A percentile compares a stretch with the other conserved stretches of the same genome.
Conservation (phyloP, 1,140 invertebrate genomes). For the Leptonema lineaticorne region DNA sequence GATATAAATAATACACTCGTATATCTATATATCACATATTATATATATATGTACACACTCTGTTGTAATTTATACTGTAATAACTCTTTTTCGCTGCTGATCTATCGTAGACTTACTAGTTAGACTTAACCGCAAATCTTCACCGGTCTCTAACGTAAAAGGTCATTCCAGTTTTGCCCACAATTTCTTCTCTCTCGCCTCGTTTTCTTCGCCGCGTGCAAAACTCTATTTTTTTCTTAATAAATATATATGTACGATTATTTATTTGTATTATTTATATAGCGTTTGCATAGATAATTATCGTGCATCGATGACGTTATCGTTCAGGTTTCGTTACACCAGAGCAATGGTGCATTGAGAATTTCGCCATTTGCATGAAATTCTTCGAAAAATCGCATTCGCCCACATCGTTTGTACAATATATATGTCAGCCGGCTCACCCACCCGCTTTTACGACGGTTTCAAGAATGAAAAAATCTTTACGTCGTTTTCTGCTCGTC, state of each 20-base stretch:
- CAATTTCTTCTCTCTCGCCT: slow-evolving; percentile 2
- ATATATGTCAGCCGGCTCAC: too few species aligned
- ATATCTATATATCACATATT: neutral
- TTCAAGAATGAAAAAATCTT: too few species aligned
- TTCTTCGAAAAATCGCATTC: neutral
- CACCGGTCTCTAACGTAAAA: neutral
- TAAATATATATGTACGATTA: too few species aligned
- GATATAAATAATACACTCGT: too few species aligned
- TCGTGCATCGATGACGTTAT: neutral
- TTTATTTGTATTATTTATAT: too few species aligned
- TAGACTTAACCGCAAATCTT: neutral
- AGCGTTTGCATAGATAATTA: too few species aligned
- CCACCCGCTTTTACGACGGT: neutral
- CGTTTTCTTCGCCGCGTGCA: neutral
- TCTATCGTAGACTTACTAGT: neutral
- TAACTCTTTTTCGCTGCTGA: neutral
- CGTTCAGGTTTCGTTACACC: neutral
- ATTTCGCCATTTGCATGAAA: neutral
- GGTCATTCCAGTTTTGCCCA: slow-evolving; percentile 15
- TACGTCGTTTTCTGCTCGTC: too few species aligned
- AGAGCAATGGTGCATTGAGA: neutral
- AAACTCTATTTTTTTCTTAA: too few species aligned
- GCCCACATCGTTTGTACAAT: too few species aligned
- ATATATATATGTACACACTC: neutral
- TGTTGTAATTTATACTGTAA: neutral